Evolutionary conservation across 35 echinoderm and acorn worm species (phyloP).

Genomic region (Lytechinus pictus): DNA sequence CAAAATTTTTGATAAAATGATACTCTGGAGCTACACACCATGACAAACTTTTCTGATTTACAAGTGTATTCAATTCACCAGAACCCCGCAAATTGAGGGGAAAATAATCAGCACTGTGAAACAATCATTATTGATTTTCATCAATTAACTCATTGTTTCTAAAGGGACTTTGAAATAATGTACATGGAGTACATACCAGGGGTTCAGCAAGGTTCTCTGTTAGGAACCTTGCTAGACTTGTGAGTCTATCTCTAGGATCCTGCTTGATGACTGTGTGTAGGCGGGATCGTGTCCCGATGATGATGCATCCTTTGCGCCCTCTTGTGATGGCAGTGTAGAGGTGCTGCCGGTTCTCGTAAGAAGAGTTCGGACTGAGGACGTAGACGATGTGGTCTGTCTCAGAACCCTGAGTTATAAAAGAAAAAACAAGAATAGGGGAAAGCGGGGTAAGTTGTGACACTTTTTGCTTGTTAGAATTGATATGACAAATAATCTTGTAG

Average conservation of each 20-base stretch:
- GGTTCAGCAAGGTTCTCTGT: not conserved
- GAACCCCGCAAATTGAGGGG: too few species aligned
- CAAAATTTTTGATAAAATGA: too few species aligned
- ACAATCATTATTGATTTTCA: too few species aligned
- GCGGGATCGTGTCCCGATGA: not conserved
- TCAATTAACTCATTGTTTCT: too few species aligned
- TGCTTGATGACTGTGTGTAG: not conserved
- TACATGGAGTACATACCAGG: not conserved
- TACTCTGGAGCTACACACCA: too few species aligned
- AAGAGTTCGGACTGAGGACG: not conserved
- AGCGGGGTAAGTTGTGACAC: too few species aligned
- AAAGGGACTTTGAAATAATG: not conserved
- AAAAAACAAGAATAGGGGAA: not conserved
- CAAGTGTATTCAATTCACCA: too few species aligned
- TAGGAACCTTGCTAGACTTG: slow-evolving; percentile 30
- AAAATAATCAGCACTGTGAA: too few species aligned
- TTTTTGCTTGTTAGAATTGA: too few species aligned
- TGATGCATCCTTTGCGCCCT: slow-evolving; percentile 40
- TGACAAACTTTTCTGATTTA: too few species aligned
- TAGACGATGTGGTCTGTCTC: slow-evolving; percentile 36
- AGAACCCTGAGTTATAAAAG: not conserved
- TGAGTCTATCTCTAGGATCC: not conserved
- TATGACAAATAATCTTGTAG: too few species aligned
- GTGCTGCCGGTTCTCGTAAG: slow-evolving; percentile 17
- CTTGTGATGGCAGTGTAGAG: slow-evolving; percentile 38